Percentiles rank a stretch among this genome's conserved stretches.
These are phyloP conservation scores for Bombus impatiens DNA, from an alignment of 1,140 invertebrate genomes.

Conservation along the genomic window DNA sequence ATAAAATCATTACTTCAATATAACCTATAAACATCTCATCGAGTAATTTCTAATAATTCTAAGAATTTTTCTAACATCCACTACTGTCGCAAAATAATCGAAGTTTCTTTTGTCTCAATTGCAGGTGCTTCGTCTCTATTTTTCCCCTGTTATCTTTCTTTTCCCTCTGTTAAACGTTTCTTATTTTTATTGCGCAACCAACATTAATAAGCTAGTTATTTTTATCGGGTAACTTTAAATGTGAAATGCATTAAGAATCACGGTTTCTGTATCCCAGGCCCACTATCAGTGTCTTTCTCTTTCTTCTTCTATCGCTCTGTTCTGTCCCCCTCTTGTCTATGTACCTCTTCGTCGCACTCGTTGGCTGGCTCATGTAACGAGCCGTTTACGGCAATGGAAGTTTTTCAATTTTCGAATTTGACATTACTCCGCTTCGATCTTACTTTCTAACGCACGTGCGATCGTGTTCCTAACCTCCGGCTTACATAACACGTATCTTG, in stretches of 20 bases:
- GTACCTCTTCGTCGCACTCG: not conserved
- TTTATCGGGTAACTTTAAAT: not conserved
- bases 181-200: not conserved
- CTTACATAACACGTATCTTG: constrained; percentile 52
- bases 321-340: not conserved
- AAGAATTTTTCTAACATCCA: not conserved
- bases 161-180: not conserved
- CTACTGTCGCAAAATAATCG: not conserved
- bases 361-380: constrained; percentile 23
- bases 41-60: not conserved
- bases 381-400: constrained; percentile 35
- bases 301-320: not conserved
- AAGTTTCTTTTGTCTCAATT: constrained; percentile 29
- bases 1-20: not conserved
- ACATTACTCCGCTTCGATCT: not conserved
- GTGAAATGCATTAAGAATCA: not conserved
- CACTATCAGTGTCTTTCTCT: not conserved
- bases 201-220: not conserved
- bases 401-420: constrained; percentile 24
- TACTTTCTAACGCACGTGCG: constrained; percentile 8
- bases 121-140: constrained; percentile 16
- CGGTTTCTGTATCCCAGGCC: not conserved
- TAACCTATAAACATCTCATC: not conserved
- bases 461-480: constrained; percentile 42
- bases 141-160: not conserved